phyloP scores from a whole-genome alignment of 2,888 invertebrate species.

The Dasypogon diadema region DNA sequence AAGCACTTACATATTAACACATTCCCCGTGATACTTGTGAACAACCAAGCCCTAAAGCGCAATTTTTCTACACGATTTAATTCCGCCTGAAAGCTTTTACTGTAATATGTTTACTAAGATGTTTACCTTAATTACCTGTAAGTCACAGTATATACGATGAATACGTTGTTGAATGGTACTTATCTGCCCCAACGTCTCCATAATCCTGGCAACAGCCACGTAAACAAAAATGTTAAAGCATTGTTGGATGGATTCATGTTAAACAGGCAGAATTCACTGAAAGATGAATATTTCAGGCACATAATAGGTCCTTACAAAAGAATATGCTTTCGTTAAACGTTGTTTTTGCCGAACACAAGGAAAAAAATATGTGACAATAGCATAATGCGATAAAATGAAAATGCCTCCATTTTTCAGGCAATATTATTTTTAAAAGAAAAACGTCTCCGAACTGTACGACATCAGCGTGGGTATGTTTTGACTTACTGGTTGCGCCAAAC shows the following conservation, averaged over 20 bases:
- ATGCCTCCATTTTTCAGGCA: no score
- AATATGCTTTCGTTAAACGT: no score
- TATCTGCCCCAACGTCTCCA: neutral
- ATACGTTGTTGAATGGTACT: neutral
- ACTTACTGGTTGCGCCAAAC: no score
- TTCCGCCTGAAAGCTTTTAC: neutral
- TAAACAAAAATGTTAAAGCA: neutral
- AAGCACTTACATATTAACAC: no score
- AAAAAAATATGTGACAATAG: no score
- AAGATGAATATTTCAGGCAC: slow-evolving; percentile 2
- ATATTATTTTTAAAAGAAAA: no score
- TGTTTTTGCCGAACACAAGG: no score
- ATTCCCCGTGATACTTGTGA: neutral
- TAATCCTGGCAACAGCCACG: neutral
- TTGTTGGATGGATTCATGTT: neutral
- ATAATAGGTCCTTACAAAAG: neutral
- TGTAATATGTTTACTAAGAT: slow-evolving; percentile 3
- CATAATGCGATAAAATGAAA: no score
- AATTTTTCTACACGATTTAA: neutral
- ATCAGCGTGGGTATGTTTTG: no score
- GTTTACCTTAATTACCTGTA: slow-evolving; percentile 12
- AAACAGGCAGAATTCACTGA: neutral
- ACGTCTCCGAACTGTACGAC: no score
- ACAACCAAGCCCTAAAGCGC: neutral
- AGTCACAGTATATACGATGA: neutral